Conservation (phyloP, 2,113 vertebrate genomes). For the Anhinga rufa region DNA sequence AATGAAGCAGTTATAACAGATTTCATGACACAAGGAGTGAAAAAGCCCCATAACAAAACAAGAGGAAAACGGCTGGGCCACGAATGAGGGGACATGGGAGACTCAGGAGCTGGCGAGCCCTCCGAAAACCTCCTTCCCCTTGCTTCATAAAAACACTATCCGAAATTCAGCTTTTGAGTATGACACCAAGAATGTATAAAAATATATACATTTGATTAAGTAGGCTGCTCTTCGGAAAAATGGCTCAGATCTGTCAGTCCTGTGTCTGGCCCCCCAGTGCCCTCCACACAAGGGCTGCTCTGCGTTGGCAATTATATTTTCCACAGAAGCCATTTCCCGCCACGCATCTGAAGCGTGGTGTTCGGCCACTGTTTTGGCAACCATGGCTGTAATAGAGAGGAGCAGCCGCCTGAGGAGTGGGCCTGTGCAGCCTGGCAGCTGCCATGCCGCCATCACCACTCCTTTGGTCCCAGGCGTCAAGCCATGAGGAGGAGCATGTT, state of each 20-base stretch:
- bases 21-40: neutral
- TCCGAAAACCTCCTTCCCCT: neutral
- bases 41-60: neutral
- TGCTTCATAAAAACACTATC: neutral
- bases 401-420: neutral
- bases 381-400: neutral
- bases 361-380: neutral
- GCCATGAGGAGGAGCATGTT: rapidly evolving
- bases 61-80: neutral
- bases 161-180: neutral
- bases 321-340: neutral
- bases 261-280: rapidly evolving
- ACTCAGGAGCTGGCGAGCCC: neutral
- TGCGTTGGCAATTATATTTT: neutral
- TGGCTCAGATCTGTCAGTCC: neutral
- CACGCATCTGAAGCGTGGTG: rapidly evolving
- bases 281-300: rapidly evolving
- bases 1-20: neutral
- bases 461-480: neutral
- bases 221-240: neutral
- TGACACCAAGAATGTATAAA: neutral
- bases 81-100: neutral
- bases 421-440: rapidly evolving
- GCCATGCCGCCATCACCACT: rapidly evolving
- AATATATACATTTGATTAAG: neutral